Percentiles rank a stretch among this genome's conserved stretches.
Evolutionary conservation across 2,113 vertebrate genomes (phyloP).

Genomic region (Megaceryle torquata): DNA sequence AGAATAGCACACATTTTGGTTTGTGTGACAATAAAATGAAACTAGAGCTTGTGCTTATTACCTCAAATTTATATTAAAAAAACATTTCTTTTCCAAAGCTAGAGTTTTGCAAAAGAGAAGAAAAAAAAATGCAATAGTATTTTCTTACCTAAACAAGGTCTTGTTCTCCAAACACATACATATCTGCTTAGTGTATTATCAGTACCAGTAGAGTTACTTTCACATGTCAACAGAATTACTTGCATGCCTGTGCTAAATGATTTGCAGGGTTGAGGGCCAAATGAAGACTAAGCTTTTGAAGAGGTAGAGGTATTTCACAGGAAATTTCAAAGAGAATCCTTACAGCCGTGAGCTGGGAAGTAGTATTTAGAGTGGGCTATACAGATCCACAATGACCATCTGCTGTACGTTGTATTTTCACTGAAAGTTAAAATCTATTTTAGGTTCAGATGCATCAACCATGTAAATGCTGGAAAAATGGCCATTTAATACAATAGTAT

Average conservation of each 20-base stretch:
- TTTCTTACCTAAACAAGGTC: background rate
- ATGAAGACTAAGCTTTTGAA: background rate
- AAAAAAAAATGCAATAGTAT: background rate
- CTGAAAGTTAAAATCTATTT: background rate
- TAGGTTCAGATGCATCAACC: background rate
- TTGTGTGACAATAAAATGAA: background rate
- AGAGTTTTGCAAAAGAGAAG: background rate
- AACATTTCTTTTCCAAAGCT: background rate
- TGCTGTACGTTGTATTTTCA: background rate
- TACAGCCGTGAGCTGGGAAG: background rate
- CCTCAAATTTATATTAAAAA: background rate
- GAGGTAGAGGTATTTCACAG: background rate
- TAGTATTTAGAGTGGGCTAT: background rate
- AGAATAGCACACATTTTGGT: background rate
- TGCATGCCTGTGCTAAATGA: background rate
- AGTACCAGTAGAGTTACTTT: background rate
- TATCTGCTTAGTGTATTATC: background rate
- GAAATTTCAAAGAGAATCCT: background rate
- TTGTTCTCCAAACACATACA: background rate
- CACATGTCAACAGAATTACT: background rate
- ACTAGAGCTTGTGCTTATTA: background rate
- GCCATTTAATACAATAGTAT: background rate
- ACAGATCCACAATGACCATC: background rate
- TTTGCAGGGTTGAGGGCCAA: background rate
- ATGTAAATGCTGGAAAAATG: background rate